Conservation (phyloP, 2,113 vertebrate genomes). For the Aepyceros melampus region DNA sequence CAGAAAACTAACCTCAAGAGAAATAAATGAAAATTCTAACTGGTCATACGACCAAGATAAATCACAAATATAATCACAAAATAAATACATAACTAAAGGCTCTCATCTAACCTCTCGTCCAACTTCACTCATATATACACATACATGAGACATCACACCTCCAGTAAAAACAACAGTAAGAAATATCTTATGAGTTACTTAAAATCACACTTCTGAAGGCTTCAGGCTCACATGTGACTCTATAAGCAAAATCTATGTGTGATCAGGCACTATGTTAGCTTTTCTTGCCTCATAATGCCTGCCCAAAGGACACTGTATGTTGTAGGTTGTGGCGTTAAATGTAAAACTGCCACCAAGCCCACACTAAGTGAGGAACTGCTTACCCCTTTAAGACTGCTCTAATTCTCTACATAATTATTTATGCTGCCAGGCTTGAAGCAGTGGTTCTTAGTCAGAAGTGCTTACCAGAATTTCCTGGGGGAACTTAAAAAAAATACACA, state of each 20-base stretch:
- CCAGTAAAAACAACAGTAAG: not conserved
- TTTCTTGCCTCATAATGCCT: not conserved
- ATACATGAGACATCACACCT: not conserved
- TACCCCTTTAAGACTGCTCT: not conserved
- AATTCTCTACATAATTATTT: not conserved
- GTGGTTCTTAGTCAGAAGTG: not conserved
- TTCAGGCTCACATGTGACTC: not conserved
- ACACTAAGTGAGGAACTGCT: not conserved
- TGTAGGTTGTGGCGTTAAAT: not conserved
- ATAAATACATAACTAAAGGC: not conserved
- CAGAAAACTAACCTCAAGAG: not conserved
- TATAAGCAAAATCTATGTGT: rapidly evolving
- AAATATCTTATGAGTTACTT: not conserved
- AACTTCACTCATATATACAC: not conserved
- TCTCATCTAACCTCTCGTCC: not conserved
- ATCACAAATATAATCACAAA: not conserved
- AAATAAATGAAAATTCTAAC: not conserved
- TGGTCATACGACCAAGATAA: not conserved
- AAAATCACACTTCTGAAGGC: not conserved
- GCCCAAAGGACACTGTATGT: not conserved
- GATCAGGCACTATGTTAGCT: not conserved
- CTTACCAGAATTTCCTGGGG: not conserved
- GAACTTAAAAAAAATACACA: not conserved
- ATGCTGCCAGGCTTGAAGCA: not conserved
- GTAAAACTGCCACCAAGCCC: not conserved